Evolutionary conservation across 2,888 invertebrate species (phyloP).

Genomic region (Phania funesta): DNA sequence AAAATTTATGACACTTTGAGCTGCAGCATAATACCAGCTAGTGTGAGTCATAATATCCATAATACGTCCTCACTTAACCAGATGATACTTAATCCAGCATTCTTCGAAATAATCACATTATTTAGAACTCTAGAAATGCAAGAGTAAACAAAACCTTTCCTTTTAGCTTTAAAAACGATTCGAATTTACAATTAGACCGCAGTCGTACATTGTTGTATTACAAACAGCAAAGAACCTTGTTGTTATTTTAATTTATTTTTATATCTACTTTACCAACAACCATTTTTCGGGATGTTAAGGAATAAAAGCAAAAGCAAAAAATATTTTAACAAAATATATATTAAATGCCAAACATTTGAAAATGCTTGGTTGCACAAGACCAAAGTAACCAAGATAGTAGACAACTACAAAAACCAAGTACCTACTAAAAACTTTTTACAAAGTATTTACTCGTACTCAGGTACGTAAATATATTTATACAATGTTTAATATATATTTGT

Average conservation of each 20-base stretch:
- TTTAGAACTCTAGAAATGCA: neutral
- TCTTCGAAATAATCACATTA: too few species aligned
- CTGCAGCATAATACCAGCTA: too few species aligned
- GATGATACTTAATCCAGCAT: too few species aligned
- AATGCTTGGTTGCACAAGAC: constrained; percentile 53
- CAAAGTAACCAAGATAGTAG: constrained; percentile 40
- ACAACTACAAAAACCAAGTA: constrained; percentile 28
- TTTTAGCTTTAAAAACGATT: neutral
- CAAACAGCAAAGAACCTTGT: constrained; percentile 24
- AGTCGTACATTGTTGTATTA: constrained; percentile 3
- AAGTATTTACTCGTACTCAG: constrained; percentile 46
- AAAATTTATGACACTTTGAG: too few species aligned
- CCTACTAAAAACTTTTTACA: constrained; percentile 42
- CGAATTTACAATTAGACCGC: constrained; percentile 32
- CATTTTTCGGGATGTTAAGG: neutral
- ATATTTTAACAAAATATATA: neutral
- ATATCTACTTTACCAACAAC: constrained; percentile 1
- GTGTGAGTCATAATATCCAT: too few species aligned
- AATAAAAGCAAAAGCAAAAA: constrained; percentile 8
- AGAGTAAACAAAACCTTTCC: neutral
- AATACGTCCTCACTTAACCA: too few species aligned
- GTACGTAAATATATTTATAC: constrained; percentile 22
- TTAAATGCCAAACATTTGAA: constrained; percentile 46
- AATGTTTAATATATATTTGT: constrained; percentile 12
- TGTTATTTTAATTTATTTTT: constrained; percentile 4